Conservation (phyloP, 2,797 vertebrate genomes). For the Taenioides sp. region DNA sequence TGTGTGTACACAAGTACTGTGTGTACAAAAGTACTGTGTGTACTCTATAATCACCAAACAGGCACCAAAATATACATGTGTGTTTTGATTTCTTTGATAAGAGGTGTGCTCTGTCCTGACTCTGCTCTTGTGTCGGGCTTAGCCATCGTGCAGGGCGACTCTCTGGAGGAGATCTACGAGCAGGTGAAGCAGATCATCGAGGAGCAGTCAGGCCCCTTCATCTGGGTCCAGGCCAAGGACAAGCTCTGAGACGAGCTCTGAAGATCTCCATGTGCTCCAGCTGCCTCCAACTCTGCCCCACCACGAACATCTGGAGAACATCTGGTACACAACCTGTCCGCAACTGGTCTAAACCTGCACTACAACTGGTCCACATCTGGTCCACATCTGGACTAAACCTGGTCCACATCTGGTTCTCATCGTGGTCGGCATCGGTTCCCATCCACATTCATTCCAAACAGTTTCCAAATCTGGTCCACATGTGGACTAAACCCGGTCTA, state of each 20-base stretch:
- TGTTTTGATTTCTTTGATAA: no score
- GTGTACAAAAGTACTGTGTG: no score
- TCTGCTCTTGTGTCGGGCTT: constrained; percentile 38
- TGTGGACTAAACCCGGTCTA: neutral
- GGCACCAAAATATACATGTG: no score
- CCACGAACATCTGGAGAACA: neutral
- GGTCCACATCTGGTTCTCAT: no score
- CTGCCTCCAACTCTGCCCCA: neutral
- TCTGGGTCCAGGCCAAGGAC: constrained; percentile 97
- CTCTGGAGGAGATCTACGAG: constrained; percentile 96
- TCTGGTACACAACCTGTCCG: neutral
- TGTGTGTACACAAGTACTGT: no score
- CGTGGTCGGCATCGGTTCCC: no score
- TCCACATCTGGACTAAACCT: no score
- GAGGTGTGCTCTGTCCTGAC: no score
- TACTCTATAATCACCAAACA: no score
- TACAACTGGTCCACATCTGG: no score
- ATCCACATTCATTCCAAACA: no score
- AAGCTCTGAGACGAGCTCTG: constrained; percentile 83
- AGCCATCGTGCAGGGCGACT: constrained; percentile 96
- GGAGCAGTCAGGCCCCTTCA: constrained; percentile 92
- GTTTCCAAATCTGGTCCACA: neutral
- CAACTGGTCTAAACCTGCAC: neutral
- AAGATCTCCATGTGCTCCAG: neutral
- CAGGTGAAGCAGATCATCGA: constrained; percentile 97